These are phyloP conservation scores for Apeira syringaria DNA, from an alignment of 2,888 invertebrate species.

Conservation along the genomic window DNA sequence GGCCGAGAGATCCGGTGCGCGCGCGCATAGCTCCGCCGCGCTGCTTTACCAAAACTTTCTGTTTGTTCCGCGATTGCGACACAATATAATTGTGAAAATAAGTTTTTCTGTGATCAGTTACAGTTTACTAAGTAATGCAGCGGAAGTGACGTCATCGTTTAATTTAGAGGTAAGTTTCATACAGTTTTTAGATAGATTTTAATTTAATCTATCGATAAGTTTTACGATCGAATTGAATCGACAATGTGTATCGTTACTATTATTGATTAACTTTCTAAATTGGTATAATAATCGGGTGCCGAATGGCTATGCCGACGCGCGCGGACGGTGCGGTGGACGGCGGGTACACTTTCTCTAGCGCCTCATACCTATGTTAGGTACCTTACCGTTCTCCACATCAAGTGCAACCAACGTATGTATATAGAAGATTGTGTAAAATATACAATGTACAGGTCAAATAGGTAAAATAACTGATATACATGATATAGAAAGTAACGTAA, in stretches of 20 bases:
- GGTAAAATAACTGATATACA: too few species aligned
- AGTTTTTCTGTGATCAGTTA: slow-evolving; percentile 18
- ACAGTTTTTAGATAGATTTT: too few species aligned
- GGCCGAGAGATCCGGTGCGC: slow-evolving; percentile 64
- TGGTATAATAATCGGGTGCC: slow-evolving; percentile 56
- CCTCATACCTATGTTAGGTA: slow-evolving; percentile 45
- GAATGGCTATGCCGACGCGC: slow-evolving; percentile 47
- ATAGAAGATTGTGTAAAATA: too few species aligned
- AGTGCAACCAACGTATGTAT: too few species aligned
- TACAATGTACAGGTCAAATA: too few species aligned
- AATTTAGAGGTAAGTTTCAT: slow-evolving; percentile 20
- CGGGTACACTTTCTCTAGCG: slow-evolving; percentile 65
- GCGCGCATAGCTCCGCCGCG: slow-evolving; percentile 32
- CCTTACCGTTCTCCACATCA: slow-evolving; percentile 52
- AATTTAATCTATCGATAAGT: slow-evolving; percentile 28
- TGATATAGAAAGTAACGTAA: too few species aligned
- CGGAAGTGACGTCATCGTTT: slow-evolving; percentile 14
- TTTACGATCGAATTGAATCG: slow-evolving; percentile 19
- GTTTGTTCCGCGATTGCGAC: slow-evolving; percentile 12
- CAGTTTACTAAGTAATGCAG: not conserved
- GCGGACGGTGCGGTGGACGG: slow-evolving; percentile 48
- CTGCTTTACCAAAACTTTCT: slow-evolving; percentile 29
- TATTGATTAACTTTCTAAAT: slow-evolving; percentile 67
- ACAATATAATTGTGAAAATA: slow-evolving; percentile 27
- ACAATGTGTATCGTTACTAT: slow-evolving; percentile 36